phyloP scores from a whole-genome alignment of 2,888 invertebrate genomes.

The Parelbella ahira region DNA sequence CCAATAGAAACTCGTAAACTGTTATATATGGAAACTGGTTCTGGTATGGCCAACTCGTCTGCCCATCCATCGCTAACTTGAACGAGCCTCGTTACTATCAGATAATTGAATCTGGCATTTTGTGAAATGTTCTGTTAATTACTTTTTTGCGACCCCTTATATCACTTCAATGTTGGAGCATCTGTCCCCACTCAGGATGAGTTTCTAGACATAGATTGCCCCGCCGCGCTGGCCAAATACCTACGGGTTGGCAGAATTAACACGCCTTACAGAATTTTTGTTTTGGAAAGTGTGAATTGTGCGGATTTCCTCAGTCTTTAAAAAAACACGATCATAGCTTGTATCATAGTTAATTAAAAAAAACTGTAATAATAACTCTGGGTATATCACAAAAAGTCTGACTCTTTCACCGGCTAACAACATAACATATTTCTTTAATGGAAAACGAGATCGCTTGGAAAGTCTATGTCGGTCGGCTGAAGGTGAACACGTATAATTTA shows the following conservation, averaged over 20 bases:
- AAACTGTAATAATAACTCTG: too few species aligned
- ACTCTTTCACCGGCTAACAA: neutral
- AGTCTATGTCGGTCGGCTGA: slow-evolving; percentile 33
- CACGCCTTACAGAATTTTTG: too few species aligned
- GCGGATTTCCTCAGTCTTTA: too few species aligned
- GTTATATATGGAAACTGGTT: slow-evolving; percentile 44
- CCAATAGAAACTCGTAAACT: slow-evolving; percentile 43
- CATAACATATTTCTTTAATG: slow-evolving; percentile 32
- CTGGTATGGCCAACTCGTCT: slow-evolving; percentile 29
- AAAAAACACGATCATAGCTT: too few species aligned
- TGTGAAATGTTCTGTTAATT: neutral
- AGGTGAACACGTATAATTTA: slow-evolving; percentile 36
- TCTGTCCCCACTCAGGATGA: too few species aligned
- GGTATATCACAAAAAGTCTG: neutral
- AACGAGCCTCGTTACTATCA: slow-evolving; percentile 11
- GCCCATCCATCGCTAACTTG: slow-evolving; percentile 37
- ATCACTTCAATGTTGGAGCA: too few species aligned
- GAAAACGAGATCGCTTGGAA: slow-evolving; percentile 43
- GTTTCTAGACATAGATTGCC: too few species aligned
- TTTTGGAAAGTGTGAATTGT: too few species aligned
- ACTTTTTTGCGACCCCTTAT: too few species aligned
- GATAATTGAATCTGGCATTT: neutral
- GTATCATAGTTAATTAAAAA: too few species aligned
- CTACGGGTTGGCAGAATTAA: too few species aligned
- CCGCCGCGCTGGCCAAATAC: too few species aligned